These are phyloP conservation scores for Eledona agricola DNA, from an alignment of 2,888 invertebrate genomes.

Conservation along the genomic window DNA sequence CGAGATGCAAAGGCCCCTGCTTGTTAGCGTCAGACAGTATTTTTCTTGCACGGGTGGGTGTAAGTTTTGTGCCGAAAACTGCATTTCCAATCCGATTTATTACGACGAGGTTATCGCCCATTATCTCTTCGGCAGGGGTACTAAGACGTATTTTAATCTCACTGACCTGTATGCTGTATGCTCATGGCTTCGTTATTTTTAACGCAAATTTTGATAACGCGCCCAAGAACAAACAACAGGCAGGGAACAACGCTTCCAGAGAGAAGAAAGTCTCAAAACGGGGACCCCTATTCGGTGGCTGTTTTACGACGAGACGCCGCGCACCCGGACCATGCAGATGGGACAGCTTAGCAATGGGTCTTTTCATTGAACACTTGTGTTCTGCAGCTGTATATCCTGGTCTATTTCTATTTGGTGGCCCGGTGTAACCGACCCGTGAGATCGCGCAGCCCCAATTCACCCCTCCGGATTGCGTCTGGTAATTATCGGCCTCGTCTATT, in stretches of 20 bases:
- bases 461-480: conserved; percentile 27
- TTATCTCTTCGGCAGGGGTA: background rate
- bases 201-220: conserved; percentile 31
- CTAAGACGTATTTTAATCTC: conserved; percentile 16
- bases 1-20: too few species aligned
- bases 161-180: conserved; percentile 33
- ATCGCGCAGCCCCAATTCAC: conserved; percentile 19
- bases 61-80: too few species aligned
- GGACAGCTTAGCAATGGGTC: conserved; percentile 39
- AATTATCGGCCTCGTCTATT: conserved; percentile 1
- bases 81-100: too few species aligned
- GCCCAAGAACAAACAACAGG: conserved; percentile 12
- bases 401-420: conserved; percentile 46
- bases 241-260: conserved; percentile 4
- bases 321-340: conserved; percentile 41
- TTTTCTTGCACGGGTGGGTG: too few species aligned
- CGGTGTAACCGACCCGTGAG: conserved; percentile 41
- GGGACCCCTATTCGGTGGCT: conserved; percentile 32
- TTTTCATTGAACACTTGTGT: conserved; percentile 57
- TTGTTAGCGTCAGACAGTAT: too few species aligned
- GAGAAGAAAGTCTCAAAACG: conserved; percentile 15
- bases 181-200: conserved; percentile 28
- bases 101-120: background rate
- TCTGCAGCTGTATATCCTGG: conserved; percentile 55
- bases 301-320: conserved; percentile 31